Conservation (phyloP, 2,113 vertebrate genomes). For the Entomyzon cyanotis region DNA sequence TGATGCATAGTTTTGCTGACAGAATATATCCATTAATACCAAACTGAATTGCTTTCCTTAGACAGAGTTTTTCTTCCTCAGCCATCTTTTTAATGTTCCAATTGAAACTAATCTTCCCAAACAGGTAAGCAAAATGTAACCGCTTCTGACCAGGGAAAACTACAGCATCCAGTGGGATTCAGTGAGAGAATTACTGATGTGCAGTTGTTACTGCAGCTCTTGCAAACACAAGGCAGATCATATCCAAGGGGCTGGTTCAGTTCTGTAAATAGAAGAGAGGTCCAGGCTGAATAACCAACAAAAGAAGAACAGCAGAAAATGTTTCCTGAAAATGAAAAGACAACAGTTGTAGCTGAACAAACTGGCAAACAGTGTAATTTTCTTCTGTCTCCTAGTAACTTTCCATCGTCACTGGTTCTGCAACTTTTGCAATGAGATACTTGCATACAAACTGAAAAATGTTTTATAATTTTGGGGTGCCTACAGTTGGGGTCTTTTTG, state of each 20-base stretch:
- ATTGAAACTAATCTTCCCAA: neutral
- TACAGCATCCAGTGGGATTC: neutral
- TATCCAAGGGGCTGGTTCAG: neutral
- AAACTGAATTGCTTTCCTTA: neutral
- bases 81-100: slow-evolving; percentile 7
- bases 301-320: neutral
- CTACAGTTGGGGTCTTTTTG: neutral
- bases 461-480: neutral
- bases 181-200: neutral
- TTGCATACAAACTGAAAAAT: neutral
- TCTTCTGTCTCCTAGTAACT: neutral
- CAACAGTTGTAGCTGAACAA: neutral
- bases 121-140: neutral
- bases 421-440: neutral
- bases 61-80: slow-evolving; percentile 11
- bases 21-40: neutral
- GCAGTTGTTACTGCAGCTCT: neutral
- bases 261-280: neutral
- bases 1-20: slow-evolving; percentile 5
- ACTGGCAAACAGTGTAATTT: neutral
- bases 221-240: neutral
- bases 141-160: neutral
- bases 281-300: neutral
- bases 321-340: slow-evolving; percentile 66
- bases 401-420: neutral